A percentile compares a stretch with the other conserved stretches of the same genome.
Conservation (phyloP, 1,140 invertebrate genomes). For the Pseudomyrmex flavicornis region DNA sequence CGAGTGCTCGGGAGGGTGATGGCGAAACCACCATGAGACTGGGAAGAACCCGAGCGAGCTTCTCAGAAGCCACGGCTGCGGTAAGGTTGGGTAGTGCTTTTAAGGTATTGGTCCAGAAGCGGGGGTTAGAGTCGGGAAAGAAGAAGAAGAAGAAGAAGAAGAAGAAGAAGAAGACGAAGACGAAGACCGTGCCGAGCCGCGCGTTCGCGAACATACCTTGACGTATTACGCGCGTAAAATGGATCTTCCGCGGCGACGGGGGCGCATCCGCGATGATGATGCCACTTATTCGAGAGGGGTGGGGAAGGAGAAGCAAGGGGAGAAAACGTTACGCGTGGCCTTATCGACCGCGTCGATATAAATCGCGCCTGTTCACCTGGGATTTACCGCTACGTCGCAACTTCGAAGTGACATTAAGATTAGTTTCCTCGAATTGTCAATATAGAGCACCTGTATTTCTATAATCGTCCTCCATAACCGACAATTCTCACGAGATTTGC, state of each 20-base stretch:
- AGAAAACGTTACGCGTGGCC: constrained; percentile 41
- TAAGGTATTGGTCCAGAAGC: constrained; percentile 79
- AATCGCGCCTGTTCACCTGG: constrained; percentile 30
- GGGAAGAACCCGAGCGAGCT: constrained; percentile 36
- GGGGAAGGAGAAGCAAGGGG: no score
- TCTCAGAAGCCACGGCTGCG: constrained; percentile 40
- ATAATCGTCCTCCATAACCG: background rate
- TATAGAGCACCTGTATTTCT: background rate
- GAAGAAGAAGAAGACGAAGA: background rate
- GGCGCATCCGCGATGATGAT: constrained; percentile 45
- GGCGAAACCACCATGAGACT: constrained; percentile 45
- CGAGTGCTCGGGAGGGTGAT: constrained; percentile 56
- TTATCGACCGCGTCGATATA: constrained; percentile 59
- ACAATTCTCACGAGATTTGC: background rate
- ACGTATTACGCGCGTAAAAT: constrained; percentile 79
- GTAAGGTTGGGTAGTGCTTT: constrained; percentile 70
- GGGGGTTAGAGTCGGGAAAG: constrained; percentile 57
- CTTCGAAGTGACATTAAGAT: constrained; percentile 1
- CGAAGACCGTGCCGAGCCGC: constrained; percentile 49
- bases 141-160: no score
- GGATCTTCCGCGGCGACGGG: constrained; percentile 61
- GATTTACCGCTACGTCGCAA: background rate
- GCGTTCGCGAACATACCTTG: constrained; percentile 69
- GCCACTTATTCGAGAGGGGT: constrained; percentile 34
- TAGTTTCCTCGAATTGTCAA: background rate